Base-by-base conservation (phyloP, 2,797 vertebrate species). In the Melanotaenia boesemani region DNA sequence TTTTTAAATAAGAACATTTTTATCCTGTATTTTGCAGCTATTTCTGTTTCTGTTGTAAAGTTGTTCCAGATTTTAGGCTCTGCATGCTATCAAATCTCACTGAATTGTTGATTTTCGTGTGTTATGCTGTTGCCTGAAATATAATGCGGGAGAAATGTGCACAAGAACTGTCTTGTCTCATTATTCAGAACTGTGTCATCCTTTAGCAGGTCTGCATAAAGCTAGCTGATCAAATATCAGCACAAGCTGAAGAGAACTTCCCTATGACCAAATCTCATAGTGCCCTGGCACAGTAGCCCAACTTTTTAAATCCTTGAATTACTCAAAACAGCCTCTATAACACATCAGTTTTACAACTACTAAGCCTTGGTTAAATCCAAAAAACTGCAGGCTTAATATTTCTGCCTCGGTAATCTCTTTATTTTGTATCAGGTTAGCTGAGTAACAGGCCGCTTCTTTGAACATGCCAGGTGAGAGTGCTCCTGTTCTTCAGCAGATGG, bases 391-490 rank as follows among this genome's bases (percentile, higher is more conserved):
- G 58, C 5, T 82, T 82, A 70, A 81, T 78, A 70, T 76, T 72
- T 74, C 26, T 64, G 68, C 75, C 11, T 58, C 20, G 4, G 64
- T 79, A 73, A 82, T 85, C 84, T 76, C 57, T 37, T 34, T 61
- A 7, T 76, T 77, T 72, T 67, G 62, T 63, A 57, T 80, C 50
- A 76, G 74, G 73, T 69, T 64, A 71, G 58, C 30, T 36, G 71
- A 61, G 57, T 39, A 64, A 52, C 20, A 18, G 71, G 32, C 44
- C 59, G 18, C 4, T 65, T 68, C 59, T 39, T 62, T 52, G 28
- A 67, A 10, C 24, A 8, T 32, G 64, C 30, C 71, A 82, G 85
- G 84, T 77, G 85, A 90, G 77, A 84, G 85, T 82, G 4, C 5
- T 50, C 6, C 9, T 46, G 15, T 26, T 48, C n/a, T 57, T 44